Evolutionary conservation across 2,113 vertebrate genomes (phyloP).

Genomic region (Strigops habroptila): DNA sequence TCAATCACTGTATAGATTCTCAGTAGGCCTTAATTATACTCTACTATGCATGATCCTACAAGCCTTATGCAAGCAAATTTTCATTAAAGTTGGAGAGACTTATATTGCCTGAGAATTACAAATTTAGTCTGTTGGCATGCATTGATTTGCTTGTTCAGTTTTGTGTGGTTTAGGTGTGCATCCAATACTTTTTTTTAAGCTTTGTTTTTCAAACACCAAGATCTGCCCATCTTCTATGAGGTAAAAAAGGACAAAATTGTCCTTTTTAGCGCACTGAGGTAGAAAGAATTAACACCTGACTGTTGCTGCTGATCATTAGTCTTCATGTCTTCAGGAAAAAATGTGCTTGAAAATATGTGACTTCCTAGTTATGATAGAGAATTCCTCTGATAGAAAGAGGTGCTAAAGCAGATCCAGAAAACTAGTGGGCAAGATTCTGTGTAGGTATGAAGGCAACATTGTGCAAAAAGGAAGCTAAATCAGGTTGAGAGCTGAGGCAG

Average conservation of each 20-base stretch:
- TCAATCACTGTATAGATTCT: not conserved
- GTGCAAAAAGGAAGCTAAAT: not conserved
- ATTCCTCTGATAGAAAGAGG: not conserved
- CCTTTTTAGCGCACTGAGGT: not conserved
- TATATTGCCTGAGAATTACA: not conserved
- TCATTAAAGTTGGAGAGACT: not conserved
- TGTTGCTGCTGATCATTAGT: not conserved
- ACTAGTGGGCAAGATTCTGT: not conserved
- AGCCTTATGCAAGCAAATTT: not conserved
- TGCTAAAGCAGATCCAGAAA: not conserved
- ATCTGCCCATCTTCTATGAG: not conserved
- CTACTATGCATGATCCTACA: not conserved
- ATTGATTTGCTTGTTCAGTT: not conserved
- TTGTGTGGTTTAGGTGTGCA: not conserved
- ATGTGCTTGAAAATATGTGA: not conserved
- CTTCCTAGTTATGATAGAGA: not conserved
- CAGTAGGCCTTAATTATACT: conserved; percentile 8
- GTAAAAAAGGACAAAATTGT: not conserved
- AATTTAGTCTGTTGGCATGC: not conserved
- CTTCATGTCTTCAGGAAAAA: not conserved
- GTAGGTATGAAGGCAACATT: not conserved
- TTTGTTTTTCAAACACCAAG: not conserved
- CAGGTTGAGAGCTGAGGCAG: not conserved
- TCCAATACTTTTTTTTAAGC: not conserved
- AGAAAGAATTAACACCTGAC: not conserved